Conservation (phyloP, 2,888 invertebrate species). For the Tethea ocularis region DNA sequence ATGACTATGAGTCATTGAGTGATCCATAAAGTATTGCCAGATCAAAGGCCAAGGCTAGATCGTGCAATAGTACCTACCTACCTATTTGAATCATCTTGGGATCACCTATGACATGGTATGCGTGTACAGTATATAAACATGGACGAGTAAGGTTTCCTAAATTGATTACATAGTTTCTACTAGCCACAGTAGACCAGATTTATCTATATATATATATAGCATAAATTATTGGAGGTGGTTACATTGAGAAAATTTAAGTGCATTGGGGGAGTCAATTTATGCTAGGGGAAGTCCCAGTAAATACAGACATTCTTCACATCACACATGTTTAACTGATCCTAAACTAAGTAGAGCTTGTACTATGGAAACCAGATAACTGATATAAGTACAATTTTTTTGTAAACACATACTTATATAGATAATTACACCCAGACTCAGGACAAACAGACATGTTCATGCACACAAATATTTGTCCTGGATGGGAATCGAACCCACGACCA, state of each 20-base stretch:
- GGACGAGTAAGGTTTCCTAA: not conserved
- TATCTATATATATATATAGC: not conserved
- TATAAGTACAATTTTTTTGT: no score
- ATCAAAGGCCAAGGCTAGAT: constrained; percentile 23
- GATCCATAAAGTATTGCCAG: constrained; percentile 5
- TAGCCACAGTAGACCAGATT: not conserved
- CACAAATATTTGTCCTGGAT: no score
- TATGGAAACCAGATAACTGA: no score
- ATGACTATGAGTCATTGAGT: constrained; percentile 13
- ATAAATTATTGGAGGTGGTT: not conserved
- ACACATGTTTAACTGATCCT: no score
- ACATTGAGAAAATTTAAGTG: not conserved
- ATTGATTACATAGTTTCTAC: not conserved
- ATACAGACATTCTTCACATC: no score
- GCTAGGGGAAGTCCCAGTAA: not conserved
- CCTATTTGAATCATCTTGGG: constrained; percentile 32
- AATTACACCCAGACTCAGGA: no score
- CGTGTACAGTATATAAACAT: constrained; percentile 4
- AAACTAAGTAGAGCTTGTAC: no score
- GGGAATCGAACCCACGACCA: no score
- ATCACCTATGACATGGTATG: constrained; percentile 14
- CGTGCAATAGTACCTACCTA: constrained; percentile 1
- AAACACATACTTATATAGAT: no score
- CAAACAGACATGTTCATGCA: no score
- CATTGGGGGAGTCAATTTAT: not conserved